Evolutionary conservation across 1,140 invertebrate species (phyloP), one percentile per base, ranked within the genome.

Genomic region (Sitobion miscanthi): DNA sequence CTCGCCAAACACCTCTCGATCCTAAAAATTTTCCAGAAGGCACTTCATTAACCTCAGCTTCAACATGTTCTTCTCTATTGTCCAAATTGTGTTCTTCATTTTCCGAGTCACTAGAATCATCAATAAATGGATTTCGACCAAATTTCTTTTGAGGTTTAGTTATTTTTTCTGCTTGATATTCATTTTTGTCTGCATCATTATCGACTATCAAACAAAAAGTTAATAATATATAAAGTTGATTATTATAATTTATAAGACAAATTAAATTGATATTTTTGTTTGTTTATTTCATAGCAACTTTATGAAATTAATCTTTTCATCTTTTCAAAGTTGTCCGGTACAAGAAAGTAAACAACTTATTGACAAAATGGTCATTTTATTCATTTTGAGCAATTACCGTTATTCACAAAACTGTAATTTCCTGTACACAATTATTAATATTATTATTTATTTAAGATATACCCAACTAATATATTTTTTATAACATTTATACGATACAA

Each of bases 1-100:
- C 91, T 85, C 91, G 57, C 91, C 91, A 93, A 85, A 93, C 82
- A 54, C 91, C 91, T 93, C 91, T 93, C 3, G 91, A 42, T 17
- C 91, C 91, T 54, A 93, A 57, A 35, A 93, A 14, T 85, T 93
- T 93, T 45, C 47, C 91, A 21, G 91, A 93, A 54, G 91, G 91
- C 11, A 85, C 35, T 52, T 83, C 49, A 85, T 69, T 0, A 35
- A 35, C 21, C 1, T 90, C 2, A 23, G 6, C 4, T 25, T 54
- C 23, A 52, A n/a, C 11, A 52, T 85, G 23, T 42, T 83, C 17
- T 57, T 93, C n/a, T 83, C 35, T 52, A 82, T 91, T n/a, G 11
- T 91, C 45, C 25, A 35, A 54, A 42, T 83, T 42, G 5, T 25
- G 52, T 54, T 93, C 91, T 52, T 85, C 91, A 54, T 57, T 85